Evolutionary conservation across 2,113 vertebrate genomes (phyloP).

Genomic region (Istiophorus platypterus): DNA sequence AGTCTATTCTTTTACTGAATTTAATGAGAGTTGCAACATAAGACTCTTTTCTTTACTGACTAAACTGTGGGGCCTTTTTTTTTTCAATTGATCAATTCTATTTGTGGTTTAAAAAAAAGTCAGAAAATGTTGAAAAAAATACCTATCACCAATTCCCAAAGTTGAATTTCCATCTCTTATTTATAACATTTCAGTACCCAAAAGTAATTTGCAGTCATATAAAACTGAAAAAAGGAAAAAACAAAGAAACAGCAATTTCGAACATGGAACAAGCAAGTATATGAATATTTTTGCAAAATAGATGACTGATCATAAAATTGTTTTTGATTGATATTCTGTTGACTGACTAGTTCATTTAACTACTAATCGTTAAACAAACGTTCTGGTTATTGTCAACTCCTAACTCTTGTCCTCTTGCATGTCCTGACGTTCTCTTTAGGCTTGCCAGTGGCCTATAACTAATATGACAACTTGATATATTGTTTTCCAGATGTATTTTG

Average conservation of each 20-base stretch:
- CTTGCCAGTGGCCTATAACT: constrained; percentile 49
- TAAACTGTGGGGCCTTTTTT: neutral
- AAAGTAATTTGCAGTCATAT: neutral
- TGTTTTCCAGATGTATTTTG: constrained; percentile 68
- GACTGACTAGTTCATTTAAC: constrained; percentile 33
- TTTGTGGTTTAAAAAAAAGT: too few species aligned
- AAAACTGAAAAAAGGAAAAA: neutral
- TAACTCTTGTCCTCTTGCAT: constrained; percentile 37
- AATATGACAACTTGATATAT: constrained; percentile 65
- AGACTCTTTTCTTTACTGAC: neutral
- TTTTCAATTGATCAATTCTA: neutral
- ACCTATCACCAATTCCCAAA: neutral
- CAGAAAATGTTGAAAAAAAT: neutral
- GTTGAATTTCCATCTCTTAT: neutral
- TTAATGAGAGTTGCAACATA: neutral
- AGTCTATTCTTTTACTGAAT: neutral
- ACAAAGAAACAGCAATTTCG: constrained; percentile 9
- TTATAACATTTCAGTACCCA: neutral
- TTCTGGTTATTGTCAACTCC: constrained; percentile 23
- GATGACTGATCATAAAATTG: neutral
- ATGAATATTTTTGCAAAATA: neutral
- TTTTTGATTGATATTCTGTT: constrained; percentile 3
- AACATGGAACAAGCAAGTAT: neutral
- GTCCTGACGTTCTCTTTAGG: constrained; percentile 27
- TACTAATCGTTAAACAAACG: constrained; percentile 31